Conservation (phyloP, 2,797 vertebrate species). For the Anabas testudineus region DNA sequence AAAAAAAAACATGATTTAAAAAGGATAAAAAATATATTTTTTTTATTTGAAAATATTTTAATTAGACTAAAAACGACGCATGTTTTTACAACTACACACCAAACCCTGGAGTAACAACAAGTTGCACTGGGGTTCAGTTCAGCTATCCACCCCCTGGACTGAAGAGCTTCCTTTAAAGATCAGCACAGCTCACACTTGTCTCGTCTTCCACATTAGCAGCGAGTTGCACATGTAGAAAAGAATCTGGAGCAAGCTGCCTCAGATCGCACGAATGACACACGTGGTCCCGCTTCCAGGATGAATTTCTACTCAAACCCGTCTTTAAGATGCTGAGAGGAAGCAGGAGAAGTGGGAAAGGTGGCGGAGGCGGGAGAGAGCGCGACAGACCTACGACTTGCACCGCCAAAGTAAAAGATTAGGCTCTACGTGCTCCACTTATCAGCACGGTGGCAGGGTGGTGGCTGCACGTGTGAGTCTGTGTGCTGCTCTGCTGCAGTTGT, state of each 20-base stretch:
- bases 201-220: too few species aligned
- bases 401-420: conserved; percentile 55
- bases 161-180: too few species aligned
- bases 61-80: too few species aligned
- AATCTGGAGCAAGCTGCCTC: conserved; percentile 3
- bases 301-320: conserved; percentile 11
- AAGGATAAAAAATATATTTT: too few species aligned
- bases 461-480: conserved; percentile 63
- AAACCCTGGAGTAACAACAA: too few species aligned
- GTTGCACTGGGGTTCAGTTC: too few species aligned
- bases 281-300: conserved; percentile 20
- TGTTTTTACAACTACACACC: too few species aligned
- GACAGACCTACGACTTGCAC: conserved; percentile 22
- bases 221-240: too few species aligned
- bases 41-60: too few species aligned
- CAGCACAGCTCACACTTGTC: too few species aligned
- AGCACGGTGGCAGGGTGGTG: conserved; percentile 8
- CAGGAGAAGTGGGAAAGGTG: conserved; percentile 23
- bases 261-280: conserved; percentile 22
- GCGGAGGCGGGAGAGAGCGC: conserved; percentile 28
- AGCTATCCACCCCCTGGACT: too few species aligned
- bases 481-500: conserved; percentile 80
- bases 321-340: conserved; percentile 31
- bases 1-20: too few species aligned
- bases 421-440: conserved; percentile 31